Base-by-base conservation (phyloP, 2,113 vertebrate species). In the Genyomyrus donnyi region DNA sequence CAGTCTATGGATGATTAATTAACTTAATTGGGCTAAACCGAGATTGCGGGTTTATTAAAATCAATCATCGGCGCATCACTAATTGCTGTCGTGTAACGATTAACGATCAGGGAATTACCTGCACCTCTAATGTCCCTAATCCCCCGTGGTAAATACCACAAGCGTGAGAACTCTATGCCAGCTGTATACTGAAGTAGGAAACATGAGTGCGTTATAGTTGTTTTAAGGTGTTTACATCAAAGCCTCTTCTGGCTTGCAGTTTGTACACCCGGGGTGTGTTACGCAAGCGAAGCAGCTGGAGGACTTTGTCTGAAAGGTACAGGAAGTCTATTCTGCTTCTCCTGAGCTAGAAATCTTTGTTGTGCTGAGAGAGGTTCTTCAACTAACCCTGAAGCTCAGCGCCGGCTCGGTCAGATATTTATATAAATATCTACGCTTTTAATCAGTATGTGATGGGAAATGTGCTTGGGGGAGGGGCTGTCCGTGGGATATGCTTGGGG, bases 11-110 rank as follows among this genome's bases (percentile, higher is more conserved):
- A 53, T 50, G 46, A 87, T 87, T 87, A 53, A 87, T 87, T 52
- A 87, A 87, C n/a, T 53, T 85, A 85, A 85, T 85, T 53, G 88
- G 80, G 19, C 27, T 89, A 39, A 84, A 84, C 48, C 15, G 88
- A 52, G 31, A 49, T 31, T 49, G 24, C 21, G 13, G 15, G 88
- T 48, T 13, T 74, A 31, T 70, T 49, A 13, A n/a, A 21, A 74
- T 31, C 56, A 35, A 58, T n/a, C 58, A 50, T 17, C 48, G 31
- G 88, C 21, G 27, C 74, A 13, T n/a, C 48, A n/a, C 39, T 66
- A 50, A 83, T 52, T 21, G n/a, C 48, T 17, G 88, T 19, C 49
- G 21, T 8, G 49, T 24, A n/a, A 83, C 21, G 48, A 48, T 50
- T 21, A 49, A 53, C 24, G 83, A 87, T 50, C 17, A 48, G n/a